Evolutionary conservation across 2,797 vertebrate genomes (phyloP).

Genomic region (Pangasius djambal): DNA sequence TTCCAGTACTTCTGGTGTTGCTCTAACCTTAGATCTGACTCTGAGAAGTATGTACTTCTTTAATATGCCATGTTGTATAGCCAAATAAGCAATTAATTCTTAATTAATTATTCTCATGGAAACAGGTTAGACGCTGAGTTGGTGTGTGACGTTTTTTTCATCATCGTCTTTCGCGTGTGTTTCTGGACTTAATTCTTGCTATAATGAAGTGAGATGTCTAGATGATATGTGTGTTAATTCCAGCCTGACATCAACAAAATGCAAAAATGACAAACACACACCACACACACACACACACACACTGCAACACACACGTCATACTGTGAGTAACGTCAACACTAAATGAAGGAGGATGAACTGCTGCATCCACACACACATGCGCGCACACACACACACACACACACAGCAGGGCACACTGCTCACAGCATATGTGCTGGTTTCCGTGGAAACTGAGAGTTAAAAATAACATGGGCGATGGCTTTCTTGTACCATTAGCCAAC

Average conservation of each 20-base stretch:
- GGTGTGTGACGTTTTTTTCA: not conserved
- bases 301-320: constrained; percentile 38
- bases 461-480: constrained; percentile 83
- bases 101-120: not conserved
- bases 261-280: constrained; percentile 38
- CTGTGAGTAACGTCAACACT: constrained; percentile 30
- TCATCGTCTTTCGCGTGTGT: not conserved
- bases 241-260: constrained; percentile 42
- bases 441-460: constrained; percentile 84
- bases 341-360: constrained; percentile 51
- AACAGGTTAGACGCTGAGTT: not conserved
- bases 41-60: no score
- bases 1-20: not conserved
- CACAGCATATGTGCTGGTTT: constrained; percentile 76
- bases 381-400: constrained; percentile 25
- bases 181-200: not conserved
- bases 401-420: constrained; percentile 67
- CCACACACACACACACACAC: constrained; percentile 31
- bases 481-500: constrained; percentile 78
- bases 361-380: constrained; percentile 52
- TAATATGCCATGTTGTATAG: not conserved
- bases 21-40: not conserved
- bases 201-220: not conserved
- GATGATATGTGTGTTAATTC: not conserved
- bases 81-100: not conserved